These are phyloP conservation scores for Kryptopterus vitreolus DNA, from an alignment of 2,797 vertebrate genomes.

Conservation along the genomic window DNA sequence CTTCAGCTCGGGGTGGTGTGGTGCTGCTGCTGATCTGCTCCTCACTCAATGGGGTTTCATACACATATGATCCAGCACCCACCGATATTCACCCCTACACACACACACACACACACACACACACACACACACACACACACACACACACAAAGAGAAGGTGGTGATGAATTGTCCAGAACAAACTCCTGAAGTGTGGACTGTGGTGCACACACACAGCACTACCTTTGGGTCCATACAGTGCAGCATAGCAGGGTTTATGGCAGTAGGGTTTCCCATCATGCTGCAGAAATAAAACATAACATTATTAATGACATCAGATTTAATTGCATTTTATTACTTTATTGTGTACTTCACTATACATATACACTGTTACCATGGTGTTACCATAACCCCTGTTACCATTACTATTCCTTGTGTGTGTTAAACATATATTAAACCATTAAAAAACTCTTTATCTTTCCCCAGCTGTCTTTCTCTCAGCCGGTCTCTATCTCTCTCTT, in stretches of 20 bases:
- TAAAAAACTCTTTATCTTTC: no score
- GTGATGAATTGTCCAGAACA: neutral
- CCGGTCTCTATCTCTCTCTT: neutral
- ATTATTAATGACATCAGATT: neutral
- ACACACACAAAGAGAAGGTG: neutral
- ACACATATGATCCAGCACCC: conserved; percentile 75
- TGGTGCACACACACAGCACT: neutral
- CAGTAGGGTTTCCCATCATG: conserved; percentile 73
- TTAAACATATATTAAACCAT: no score
- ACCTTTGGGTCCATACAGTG: conserved; percentile 74
- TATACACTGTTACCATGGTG: no score
- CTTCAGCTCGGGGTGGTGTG: conserved; percentile 60
- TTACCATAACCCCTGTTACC: no score
- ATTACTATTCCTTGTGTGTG: no score
- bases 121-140: conserved; percentile 49
- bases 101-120: neutral
- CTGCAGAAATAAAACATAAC: conserved; percentile 55
- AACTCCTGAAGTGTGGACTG: neutral
- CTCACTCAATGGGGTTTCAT: conserved; percentile 66
- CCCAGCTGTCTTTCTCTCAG: neutral
- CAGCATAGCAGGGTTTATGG: conserved; percentile 74
- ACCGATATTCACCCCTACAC: conserved; percentile 74
- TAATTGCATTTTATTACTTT: no score
- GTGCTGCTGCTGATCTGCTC: conserved; percentile 56
- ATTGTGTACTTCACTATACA: no score